A percentile compares a stretch with the other conserved stretches of the same genome.
Conservation (phyloP, 1,140 invertebrate genomes). For the Chironomus striatipennis region DNA sequence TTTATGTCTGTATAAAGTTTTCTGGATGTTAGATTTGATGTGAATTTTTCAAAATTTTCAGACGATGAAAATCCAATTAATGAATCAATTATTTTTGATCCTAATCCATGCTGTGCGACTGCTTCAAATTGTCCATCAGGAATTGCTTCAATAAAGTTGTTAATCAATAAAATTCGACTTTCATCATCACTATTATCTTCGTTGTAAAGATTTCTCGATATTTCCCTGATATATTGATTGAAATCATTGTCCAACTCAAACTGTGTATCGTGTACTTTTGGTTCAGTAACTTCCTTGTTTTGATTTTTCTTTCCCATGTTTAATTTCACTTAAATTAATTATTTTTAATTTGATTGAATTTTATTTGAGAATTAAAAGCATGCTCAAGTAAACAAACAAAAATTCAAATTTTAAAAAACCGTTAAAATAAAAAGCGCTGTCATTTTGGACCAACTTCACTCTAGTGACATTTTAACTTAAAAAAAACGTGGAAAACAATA, state of each 20-base stretch:
- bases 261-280: neutral
- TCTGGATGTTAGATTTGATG: neutral
- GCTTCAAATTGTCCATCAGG: neutral
- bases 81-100: neutral
- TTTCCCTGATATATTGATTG: neutral
- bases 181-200: neutral
- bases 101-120: neutral
- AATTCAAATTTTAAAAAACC: neutral
- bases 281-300: neutral
- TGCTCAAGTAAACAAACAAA: neutral
- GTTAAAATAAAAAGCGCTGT: neutral
- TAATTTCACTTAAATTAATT: neutral
- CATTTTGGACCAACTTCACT: neutral
- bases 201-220: neutral
- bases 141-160: neutral
- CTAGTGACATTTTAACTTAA: neutral
- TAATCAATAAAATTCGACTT: neutral
- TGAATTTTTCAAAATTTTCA: neutral
- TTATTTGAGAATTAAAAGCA: neutral
- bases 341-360: neutral
- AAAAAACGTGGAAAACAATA: neutral
- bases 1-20: neutral
- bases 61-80: neutral
- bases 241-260: neutral
- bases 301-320: neutral